Evolutionary conservation across 2,888 invertebrate species (phyloP).

Genomic region (Chrysomela aeneicollis): DNA sequence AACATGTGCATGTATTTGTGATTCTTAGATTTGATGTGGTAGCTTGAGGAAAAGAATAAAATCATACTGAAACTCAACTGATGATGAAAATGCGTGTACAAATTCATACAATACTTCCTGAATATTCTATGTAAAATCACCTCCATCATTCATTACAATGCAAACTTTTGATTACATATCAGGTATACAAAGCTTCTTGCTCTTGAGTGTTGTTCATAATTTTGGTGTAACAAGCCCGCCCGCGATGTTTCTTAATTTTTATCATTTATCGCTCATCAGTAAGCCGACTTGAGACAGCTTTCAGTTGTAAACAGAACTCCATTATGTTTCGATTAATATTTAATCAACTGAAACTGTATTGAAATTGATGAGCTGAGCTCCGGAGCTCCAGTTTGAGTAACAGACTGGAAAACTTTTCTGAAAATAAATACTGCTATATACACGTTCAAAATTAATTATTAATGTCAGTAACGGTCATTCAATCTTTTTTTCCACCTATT

Average conservation of each 20-base stretch:
- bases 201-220: too few species aligned
- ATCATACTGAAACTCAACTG: too few species aligned
- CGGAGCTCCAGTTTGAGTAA: background rate
- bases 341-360: conserved; percentile 7
- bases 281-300: background rate
- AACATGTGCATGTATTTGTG: too few species aligned
- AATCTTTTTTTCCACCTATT: background rate
- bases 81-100: too few species aligned
- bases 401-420: background rate
- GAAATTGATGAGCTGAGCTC: conserved; percentile 11
- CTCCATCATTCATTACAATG: too few species aligned
- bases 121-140: too few species aligned
- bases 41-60: too few species aligned
- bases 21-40: too few species aligned
- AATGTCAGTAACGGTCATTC: conserved; percentile 1
- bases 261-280: conserved; percentile 8
- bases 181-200: too few species aligned
- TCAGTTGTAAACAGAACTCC: conserved; percentile 6
- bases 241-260: background rate
- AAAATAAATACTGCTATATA: background rate
- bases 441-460: conserved; percentile 3
- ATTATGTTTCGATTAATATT: conserved; percentile 16
- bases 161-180: too few species aligned
- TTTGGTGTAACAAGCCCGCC: background rate
- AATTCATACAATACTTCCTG: too few species aligned